Evolutionary conservation across 2,113 vertebrate genomes (phyloP).

Genomic region (Callipepla californica): DNA sequence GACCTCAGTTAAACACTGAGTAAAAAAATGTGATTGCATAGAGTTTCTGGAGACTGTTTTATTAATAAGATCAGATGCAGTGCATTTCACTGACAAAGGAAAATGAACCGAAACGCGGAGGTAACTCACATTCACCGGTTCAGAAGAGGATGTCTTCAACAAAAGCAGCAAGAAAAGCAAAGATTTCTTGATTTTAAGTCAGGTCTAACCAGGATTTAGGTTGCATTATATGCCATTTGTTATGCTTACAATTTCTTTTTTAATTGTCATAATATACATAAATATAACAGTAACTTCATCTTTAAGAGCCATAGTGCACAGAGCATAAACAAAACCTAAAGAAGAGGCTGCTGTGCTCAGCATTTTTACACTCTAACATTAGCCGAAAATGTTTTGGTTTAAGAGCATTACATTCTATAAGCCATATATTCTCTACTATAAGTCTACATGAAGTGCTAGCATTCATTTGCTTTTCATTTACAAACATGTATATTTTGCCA

Average conservation of each 20-base stretch:
- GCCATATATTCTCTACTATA: background rate
- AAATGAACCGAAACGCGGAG: background rate
- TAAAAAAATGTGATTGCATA: background rate
- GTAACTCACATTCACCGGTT: background rate
- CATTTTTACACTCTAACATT: background rate
- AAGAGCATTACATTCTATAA: background rate
- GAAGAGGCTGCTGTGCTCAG: accelerated
- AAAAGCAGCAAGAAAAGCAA: background rate
- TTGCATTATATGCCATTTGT: background rate
- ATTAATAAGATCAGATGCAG: background rate
- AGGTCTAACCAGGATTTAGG: background rate
- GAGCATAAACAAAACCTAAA: background rate
- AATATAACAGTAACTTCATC: background rate
- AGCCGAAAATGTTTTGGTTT: accelerated
- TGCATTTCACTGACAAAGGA: background rate
- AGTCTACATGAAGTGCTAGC: background rate
- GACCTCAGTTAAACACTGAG: background rate
- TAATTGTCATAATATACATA: background rate
- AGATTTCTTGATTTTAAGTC: background rate
- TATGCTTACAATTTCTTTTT: background rate
- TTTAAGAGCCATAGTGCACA: background rate
- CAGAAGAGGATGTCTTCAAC: background rate
- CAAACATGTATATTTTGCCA: background rate
- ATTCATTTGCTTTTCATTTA: background rate
- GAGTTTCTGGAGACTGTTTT: background rate